phyloP scores from a whole-genome alignment of 1,140 invertebrate species.

The Macrobrachium rosenbergii region DNA sequence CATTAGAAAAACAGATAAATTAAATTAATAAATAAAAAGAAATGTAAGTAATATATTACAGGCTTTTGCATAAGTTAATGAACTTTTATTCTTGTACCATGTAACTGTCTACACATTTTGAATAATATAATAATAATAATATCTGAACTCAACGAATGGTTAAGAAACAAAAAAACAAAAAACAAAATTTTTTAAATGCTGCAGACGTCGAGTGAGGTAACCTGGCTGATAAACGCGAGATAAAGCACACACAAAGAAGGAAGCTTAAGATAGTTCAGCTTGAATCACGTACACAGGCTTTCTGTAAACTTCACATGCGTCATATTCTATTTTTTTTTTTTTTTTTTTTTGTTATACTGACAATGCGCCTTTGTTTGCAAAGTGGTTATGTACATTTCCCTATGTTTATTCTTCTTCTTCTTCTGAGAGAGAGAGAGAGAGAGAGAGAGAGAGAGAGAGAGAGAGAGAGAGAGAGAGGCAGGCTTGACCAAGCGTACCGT shows the following conservation, averaged over 20 bases:
- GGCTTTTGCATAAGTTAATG: too few relatives aligned
- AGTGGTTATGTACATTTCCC: not conserved
- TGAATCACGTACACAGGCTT: too few relatives aligned
- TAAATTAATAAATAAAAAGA: too few relatives aligned
- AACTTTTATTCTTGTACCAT: too few relatives aligned
- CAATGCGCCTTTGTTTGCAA: not conserved
- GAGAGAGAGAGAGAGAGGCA: conserved; percentile 42
- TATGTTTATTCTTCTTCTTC: not conserved
- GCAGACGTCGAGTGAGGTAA: not conserved
- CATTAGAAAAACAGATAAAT: too few relatives aligned
- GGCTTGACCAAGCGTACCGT: not conserved
- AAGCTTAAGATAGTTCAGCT: not conserved
- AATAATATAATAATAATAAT: too few relatives aligned
- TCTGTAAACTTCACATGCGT: not conserved
- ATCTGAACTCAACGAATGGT: not conserved
- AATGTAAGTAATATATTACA: too few relatives aligned
- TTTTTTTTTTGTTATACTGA: too few relatives aligned
- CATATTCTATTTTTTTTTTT: not conserved
- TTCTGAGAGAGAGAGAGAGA: conserved; percentile 10
- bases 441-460: conserved; percentile 32
- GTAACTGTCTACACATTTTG: too few relatives aligned
- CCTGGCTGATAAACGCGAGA: not conserved
- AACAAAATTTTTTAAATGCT: not conserved
- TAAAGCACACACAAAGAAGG: not conserved
- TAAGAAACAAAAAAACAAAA: not conserved